A percentile compares a stretch with the other conserved stretches of the same genome.
These are phyloP conservation scores for Lasioglossum albipes DNA, from an alignment of 1,140 invertebrate species.

Conservation along the genomic window DNA sequence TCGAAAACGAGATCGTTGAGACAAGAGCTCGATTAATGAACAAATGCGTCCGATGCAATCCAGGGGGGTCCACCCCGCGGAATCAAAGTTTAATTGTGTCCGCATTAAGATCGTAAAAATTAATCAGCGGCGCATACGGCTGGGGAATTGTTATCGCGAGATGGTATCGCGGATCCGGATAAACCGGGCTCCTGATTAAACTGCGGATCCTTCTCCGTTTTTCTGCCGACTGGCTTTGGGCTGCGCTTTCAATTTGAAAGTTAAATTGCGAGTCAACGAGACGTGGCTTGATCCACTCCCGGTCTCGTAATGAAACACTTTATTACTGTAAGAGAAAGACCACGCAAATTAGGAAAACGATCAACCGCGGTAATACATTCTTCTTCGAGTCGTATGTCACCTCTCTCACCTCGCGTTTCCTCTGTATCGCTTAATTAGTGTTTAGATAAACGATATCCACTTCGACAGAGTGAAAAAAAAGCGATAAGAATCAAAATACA, in stretches of 20 bases:
- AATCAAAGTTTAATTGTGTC: slow-evolving; percentile 6
- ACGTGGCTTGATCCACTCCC: slow-evolving; percentile 35
- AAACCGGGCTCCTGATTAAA: slow-evolving; percentile 40
- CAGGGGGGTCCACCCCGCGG: background rate
- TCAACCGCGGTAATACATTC: no score
- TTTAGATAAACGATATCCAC: no score
- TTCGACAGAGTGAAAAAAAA: background rate
- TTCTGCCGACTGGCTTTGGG: background rate
- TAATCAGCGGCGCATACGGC: slow-evolving; percentile 6
- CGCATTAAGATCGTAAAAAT: slow-evolving; percentile 33
- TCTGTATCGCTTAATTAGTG: no score
- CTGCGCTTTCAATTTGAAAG: slow-evolving; percentile 42
- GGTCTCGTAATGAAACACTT: slow-evolving; percentile 31
- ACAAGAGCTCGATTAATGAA: background rate
- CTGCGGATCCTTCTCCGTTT: slow-evolving; percentile 1
- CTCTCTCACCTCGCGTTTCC: no score
- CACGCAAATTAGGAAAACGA: no score
- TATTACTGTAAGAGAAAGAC: slow-evolving; percentile 36
- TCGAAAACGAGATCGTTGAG: no score
- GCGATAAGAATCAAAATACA: background rate
- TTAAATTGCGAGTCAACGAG: slow-evolving; percentile 48
- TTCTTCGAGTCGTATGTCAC: no score
- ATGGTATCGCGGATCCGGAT: slow-evolving; percentile 26
- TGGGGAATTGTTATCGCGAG: slow-evolving; percentile 11
- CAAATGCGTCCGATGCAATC: background rate